Evolutionary conservation across 2,888 invertebrate genomes (phyloP), one percentile per base, ranked within the genome.

Genomic region (Sturmia bella): DNA sequence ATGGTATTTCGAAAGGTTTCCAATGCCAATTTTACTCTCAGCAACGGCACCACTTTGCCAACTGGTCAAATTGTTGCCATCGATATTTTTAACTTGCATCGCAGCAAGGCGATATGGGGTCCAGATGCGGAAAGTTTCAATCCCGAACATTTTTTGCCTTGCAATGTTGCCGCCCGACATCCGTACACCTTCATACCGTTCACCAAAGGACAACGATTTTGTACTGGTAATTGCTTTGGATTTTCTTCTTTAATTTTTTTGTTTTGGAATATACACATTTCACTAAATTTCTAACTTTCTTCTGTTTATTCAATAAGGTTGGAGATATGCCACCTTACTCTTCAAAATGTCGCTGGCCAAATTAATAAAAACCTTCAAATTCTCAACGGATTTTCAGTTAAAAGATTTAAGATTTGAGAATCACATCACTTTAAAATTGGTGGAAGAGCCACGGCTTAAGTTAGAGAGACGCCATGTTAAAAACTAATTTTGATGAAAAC

Each of bases 91-190:
- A 85, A 87, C 50, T 84, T 90, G 85, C 90, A 90, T 77, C 88
- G 90, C 13, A 85, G 85, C 68, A 85, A 86, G 24, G 73, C 85
- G 15, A 84, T 88, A 69, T 91, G 91, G 91, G 91, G 91, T 4
- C 78, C 84, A 0, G 85, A 89, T 12, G 89, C 91, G 1, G 85
- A 87, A 13, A 84, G 59, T 5, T 90, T 90, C 39, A 87, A 90
- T 85, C 90, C 90, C 0, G 90, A 91, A 12, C 86, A 91, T 63
- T 90, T 90, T 68, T 73, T 90, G 17, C 89, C 90, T 0, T 84
- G 86, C 11, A 87, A 89, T 74, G 83, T 87, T 19, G 85, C 81
- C 12, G 85, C 83, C 19, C 87, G 87, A 3, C 90, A 91, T 85
- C 87, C 91, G 0, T 90, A 87, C 41, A 85, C 88, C 0, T 90